Evolutionary conservation across 2,888 invertebrate species (phyloP).

Genomic region (Pachymerium ferrugineum): DNA sequence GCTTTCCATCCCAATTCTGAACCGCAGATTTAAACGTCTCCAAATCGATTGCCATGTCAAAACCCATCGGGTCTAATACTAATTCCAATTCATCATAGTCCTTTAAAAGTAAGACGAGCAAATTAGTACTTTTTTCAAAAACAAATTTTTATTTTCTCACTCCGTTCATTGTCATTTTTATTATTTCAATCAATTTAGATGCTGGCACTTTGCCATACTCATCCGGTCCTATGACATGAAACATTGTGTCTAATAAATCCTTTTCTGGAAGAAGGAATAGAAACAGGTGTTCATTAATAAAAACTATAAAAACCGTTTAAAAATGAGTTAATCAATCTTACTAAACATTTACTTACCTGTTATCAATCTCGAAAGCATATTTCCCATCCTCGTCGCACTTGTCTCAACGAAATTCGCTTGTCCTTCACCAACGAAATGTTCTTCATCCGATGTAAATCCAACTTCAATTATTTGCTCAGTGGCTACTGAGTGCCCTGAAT

Average conservation of each 20-base stretch:
- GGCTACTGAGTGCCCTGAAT: not conserved
- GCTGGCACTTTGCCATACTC: not conserved
- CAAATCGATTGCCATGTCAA: not conserved
- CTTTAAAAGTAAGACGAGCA: not conserved
- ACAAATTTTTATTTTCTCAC: too few species aligned
- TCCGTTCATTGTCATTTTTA: not conserved
- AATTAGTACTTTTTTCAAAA: too few species aligned
- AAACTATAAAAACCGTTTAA: not conserved
- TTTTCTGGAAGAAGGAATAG: not conserved
- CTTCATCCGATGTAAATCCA: not conserved
- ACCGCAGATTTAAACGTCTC: not conserved
- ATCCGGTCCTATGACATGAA: not conserved
- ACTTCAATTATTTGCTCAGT: not conserved
- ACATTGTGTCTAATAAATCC: conserved; percentile 14
- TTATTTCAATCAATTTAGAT: not conserved
- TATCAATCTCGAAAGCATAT: not conserved
- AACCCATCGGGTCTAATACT: conserved; percentile 23
- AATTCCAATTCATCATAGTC: conserved; percentile 24
- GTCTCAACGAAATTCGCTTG: not conserved
- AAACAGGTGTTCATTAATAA: not conserved
- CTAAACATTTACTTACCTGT: not conserved
- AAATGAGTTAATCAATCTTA: not conserved
- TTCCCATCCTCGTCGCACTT: not conserved
- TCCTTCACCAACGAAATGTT: conserved; percentile 2
- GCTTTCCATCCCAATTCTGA: conserved; percentile 23